Evolutionary conservation across 2,888 invertebrate species (phyloP).

Genomic region (Nomada fabriciana): DNA sequence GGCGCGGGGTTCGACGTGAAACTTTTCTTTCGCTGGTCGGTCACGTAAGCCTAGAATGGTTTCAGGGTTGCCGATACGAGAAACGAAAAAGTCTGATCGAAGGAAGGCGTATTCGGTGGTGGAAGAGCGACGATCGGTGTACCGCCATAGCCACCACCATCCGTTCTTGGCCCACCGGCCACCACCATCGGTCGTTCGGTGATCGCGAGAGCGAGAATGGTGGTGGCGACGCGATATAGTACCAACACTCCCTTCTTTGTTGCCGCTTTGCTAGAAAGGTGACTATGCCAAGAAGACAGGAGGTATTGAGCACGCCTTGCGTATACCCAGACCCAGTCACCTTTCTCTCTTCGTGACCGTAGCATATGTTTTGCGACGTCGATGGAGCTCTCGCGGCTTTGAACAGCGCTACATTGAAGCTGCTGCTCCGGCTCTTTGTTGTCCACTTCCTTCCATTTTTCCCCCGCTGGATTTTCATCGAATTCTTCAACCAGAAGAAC

Average conservation of each 20-base stretch:
- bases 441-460: background rate
- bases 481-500: conserved; percentile 21
- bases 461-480: conserved; percentile 32
- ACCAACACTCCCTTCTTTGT: conserved; percentile 74
- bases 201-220: conserved; percentile 56
- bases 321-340: conserved; percentile 81
- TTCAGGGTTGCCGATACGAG: conserved; percentile 63
- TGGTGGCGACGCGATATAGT: conserved; percentile 62
- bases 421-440: conserved; percentile 34
- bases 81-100: conserved; percentile 39
- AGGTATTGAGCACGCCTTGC: conserved; percentile 81
- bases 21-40: conserved; percentile 23
- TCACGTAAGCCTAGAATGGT: conserved; percentile 52
- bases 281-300: conserved; percentile 82
- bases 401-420: conserved; percentile 64
- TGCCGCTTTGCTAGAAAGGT: conserved; percentile 82
- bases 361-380: conserved; percentile 81
- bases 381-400: conserved; percentile 73
- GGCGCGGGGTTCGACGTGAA: conserved; percentile 7
- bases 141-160: conserved; percentile 27
- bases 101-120: conserved; percentile 58
- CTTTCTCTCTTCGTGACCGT: conserved; percentile 84
- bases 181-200: conserved; percentile 40
- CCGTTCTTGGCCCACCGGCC: conserved; percentile 22
- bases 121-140: conserved; percentile 35